phyloP scores from a whole-genome alignment of 30 jellyfish, hydroid and myxozoan genomes.

The Hydra vulgaris region DNA sequence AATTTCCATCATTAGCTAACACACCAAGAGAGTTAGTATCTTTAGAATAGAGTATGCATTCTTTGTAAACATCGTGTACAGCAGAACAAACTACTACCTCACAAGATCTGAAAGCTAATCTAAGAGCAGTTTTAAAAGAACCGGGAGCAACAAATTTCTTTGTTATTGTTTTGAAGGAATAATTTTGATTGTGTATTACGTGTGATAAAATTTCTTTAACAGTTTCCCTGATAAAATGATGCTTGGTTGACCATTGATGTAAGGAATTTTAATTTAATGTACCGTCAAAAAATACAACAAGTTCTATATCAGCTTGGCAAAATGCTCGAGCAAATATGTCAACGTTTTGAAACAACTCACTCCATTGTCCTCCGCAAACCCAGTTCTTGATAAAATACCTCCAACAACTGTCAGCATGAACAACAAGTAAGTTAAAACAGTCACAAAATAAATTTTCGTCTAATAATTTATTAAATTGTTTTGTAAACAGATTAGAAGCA shows the following conservation, averaged over 20 bases:
- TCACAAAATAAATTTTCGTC: conserved; percentile 25
- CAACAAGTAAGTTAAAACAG: conserved; percentile 43
- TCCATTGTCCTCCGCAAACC: conserved; percentile 99
- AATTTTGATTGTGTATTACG: conserved; percentile 56
- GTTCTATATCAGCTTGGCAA: conserved; percentile 75
- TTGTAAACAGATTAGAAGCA: conserved; percentile 29
- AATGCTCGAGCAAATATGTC: conserved; percentile 74
- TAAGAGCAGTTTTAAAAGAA: conserved; percentile 58
- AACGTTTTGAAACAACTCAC: conserved; percentile 58
- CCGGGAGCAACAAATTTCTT: conserved; percentile 76
- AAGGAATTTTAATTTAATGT: conserved; percentile 32
- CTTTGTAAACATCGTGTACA: conserved; percentile 59
- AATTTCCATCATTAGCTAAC: conserved; percentile 60
- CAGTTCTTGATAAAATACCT: conserved; percentile 65
- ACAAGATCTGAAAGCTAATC: conserved; percentile 79
- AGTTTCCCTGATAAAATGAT: conserved; percentile 51
- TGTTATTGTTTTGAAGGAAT: conserved; percentile 46
- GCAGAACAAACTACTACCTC: conserved; percentile 80
- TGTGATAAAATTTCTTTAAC: conserved; percentile 59
- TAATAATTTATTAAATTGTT: conserved; percentile 14
- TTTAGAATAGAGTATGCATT: conserved; percentile 46
- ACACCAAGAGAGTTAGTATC: conserved; percentile 57
- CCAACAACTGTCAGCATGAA: conserved; percentile 80
- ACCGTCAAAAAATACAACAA: conserved; percentile 88
- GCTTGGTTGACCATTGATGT: conserved; percentile 66